Conservation (phyloP, 1,140 invertebrate genomes). For the Coenobita brevimanus region DNA sequence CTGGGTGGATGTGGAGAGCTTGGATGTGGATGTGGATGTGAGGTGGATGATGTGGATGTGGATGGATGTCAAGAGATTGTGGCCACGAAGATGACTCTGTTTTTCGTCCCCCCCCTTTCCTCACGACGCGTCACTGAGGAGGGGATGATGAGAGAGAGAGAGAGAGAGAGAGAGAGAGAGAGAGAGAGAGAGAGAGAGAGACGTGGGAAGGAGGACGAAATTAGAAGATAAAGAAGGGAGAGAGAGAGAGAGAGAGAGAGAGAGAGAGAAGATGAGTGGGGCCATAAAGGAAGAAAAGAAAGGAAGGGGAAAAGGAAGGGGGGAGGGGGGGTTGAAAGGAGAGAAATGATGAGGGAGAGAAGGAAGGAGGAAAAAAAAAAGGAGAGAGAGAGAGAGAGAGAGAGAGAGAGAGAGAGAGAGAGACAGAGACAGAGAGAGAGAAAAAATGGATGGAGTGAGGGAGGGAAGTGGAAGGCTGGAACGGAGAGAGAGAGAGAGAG, state of each 20-base stretch:
- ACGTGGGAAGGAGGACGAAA: not conserved
- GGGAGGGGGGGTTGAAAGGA: not conserved
- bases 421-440: not conserved
- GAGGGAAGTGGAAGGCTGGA: not conserved
- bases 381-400: not conserved
- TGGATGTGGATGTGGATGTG: too few species aligned
- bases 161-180: conserved; percentile 8
- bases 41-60: too few species aligned
- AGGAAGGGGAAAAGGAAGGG: not conserved
- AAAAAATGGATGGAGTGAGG: not conserved
- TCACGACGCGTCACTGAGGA: not conserved
- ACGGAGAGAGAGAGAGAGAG: not conserved
- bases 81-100: too few species aligned
- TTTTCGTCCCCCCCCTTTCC: too few species aligned
- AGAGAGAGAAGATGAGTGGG: not conserved
- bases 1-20: too few species aligned
- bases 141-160: not conserved
- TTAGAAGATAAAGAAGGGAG: not conserved
- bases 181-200: not conserved
- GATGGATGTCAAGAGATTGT: too few species aligned
- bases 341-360: not conserved
- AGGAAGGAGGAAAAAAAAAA: not conserved
- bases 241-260: not conserved
- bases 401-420: not conserved
- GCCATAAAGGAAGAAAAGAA: not conserved